Evolutionary conservation across 2,113 vertebrate genomes (phyloP), one percentile per base, ranked within the genome.

Genomic region (Ornithorhynchus anatinus): DNA sequence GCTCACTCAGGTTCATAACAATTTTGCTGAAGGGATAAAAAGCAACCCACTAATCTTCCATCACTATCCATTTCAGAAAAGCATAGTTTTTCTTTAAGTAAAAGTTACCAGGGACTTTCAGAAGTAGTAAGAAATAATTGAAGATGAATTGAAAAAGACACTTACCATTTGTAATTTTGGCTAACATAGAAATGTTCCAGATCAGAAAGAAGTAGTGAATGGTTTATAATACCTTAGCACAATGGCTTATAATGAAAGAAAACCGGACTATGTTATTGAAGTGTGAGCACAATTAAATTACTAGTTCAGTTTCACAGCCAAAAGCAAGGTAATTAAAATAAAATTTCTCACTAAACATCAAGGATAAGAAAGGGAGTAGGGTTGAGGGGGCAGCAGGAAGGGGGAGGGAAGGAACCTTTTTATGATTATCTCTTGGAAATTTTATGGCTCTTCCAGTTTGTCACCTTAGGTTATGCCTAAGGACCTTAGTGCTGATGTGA

Each of bases 281-380:
- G n/a, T 5, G 36, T 5, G 36, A 66, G 59, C 65, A 60, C 29
- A 42, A 44, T 70, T 70, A 70, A 79, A 81, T 72, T 71, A 44
- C 36, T 42, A 4, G 8, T 79, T 88, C 54, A n/a, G 23, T 75
- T 84, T 72, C 56, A 54, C 45, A 72, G 79, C 86, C 65, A 51
- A 86, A 75, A 90, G 75, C 50, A 63, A 80, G 85, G 42, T 60
- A 84, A 63, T 91, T 84, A 85, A 81, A 85, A 63, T 79, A 45
- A 86, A 84, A 53, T 61, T 77, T 81, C 52, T 29, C 52, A 27
- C 38, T 63, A 67, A 80, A 11, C 42, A 60, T 76, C 23, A 47
- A 71, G 63, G 69, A 36, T 52, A 52, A 58, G 70, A 60, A 32
- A 79, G 43, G n/a, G n/a, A n/a, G n/a, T n/a, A n/a, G n/a, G n/a